Percentiles rank a stretch among this genome's conserved stretches.
These are phyloP conservation scores for Perdita meconis DNA, from an alignment of 2,888 invertebrate genomes.

Conservation along the genomic window DNA sequence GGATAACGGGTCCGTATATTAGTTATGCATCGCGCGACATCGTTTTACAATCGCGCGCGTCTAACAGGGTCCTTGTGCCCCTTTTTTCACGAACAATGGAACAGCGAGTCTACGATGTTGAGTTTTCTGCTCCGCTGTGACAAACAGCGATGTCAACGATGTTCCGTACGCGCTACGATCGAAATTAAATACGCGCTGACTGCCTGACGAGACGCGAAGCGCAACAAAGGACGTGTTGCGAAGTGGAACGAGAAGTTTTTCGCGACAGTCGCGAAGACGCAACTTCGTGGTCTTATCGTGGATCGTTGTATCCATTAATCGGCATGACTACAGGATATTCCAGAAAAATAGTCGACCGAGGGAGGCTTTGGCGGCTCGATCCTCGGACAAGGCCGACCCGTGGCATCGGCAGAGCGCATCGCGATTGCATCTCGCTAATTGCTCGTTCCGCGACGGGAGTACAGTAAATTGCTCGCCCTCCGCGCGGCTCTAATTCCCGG, in stretches of 20 bases:
- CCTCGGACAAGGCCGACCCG: slow-evolving; percentile 33
- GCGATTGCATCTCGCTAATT: slow-evolving; percentile 63
- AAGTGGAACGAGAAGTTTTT: too few relatives aligned
- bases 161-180: neutral
- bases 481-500: slow-evolving; percentile 41
- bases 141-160: neutral
- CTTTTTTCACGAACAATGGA: slow-evolving; percentile 48
- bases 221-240: too few relatives aligned
- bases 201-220: too few relatives aligned
- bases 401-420: slow-evolving; percentile 34
- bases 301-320: slow-evolving; percentile 3
- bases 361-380: slow-evolving; percentile 3
- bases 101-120: neutral
- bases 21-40: slow-evolving; percentile 59
- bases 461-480: slow-evolving; percentile 43
- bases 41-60: slow-evolving; percentile 53
- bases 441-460: slow-evolving; percentile 40
- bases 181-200: too few relatives aligned
- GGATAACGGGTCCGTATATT: slow-evolving; percentile 57
- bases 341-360: neutral
- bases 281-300: slow-evolving; percentile 7
- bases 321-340: neutral
- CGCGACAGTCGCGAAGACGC: neutral
- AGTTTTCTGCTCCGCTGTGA: neutral
- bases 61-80: slow-evolving; percentile 21